Evolutionary conservation across 2,797 vertebrate genomes (phyloP), one percentile per base, ranked within the genome.

Genomic region (Hippopotamyrus pictus): DNA sequence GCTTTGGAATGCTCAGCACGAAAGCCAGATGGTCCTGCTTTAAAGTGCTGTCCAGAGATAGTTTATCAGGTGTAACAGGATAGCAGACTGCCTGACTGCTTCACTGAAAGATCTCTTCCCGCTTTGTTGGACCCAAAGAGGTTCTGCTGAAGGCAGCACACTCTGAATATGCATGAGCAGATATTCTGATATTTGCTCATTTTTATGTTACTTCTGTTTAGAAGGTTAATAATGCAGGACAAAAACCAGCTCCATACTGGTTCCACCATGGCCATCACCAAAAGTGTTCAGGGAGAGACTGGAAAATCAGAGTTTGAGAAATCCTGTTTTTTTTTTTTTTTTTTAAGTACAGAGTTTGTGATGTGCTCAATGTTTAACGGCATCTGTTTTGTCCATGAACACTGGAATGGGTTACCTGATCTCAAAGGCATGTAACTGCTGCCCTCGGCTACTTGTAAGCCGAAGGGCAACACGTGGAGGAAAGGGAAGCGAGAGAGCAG

Each of bases 1-100:
- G 79, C 73, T 83, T 33, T 69, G 73, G 90, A 90, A 90, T 89
- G 90, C 76, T 83, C 54, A 44, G 87, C 46, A 57, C 7, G 11
- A 79, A 48, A 88, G 88, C 85, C 89, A 87, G 48, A 87, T 37
- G 84, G 62, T 87, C 62, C 29, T 9, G 33, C 54, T 33, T 51
- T 59, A 89, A 62, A 89, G 12, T 57, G 54, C 46, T 65, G 50
- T 87, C 62, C 59, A 88, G 12, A 29, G 44, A 88, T 17, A 69
- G 57, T 88, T 88, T 88, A 88, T 88, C 87, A 88, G 87, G 57
- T 46, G 87, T 65, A 88, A 88, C 44, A 29, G 5, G 59, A 88
- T 69, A 88, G 29, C 87, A 29, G 59, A 69, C 87, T 17, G 57
- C 44, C 87, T 69, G 57, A 44, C 37, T 48, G 37, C 62, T 88